A percentile compares a stretch with the other conserved stretches of the same genome.
Evolutionary conservation across 2,888 invertebrate genomes (phyloP).

Genomic region (Panzeria rudis): DNA sequence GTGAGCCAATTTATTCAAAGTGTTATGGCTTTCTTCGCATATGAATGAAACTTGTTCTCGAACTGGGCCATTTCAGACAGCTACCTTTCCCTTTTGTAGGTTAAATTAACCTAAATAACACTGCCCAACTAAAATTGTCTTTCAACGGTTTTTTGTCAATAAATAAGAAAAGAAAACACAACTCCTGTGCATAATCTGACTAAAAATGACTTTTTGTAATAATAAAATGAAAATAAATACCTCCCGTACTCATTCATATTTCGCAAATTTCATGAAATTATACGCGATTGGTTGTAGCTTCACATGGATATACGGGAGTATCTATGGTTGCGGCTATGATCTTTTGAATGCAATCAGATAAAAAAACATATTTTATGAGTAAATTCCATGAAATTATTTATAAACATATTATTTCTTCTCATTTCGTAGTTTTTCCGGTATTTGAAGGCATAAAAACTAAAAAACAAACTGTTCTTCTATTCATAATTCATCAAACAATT

Average conservation of each 20-base stretch:
- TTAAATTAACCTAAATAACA: background rate
- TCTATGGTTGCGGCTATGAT: conserved; percentile 26
- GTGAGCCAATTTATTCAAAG: too few relatives aligned
- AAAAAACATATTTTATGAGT: conserved; percentile 54
- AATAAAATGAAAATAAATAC: conserved; percentile 42
- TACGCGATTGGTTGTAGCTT: conserved; percentile 2
- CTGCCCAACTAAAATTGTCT: background rate
- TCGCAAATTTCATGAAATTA: background rate
- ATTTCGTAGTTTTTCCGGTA: conserved; percentile 56
- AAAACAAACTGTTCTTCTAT: conserved; percentile 37
- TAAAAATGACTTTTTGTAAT: conserved; percentile 23
- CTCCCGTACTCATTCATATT: conserved; percentile 51
- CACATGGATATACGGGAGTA: conserved; percentile 3
- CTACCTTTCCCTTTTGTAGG: background rate
- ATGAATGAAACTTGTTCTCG: background rate
- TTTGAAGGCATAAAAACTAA: conserved; percentile 56
- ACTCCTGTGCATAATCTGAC: too few relatives aligned
- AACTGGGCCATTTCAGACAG: too few relatives aligned
- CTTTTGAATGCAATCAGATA: conserved; percentile 64
- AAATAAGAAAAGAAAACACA: conserved; percentile 24
- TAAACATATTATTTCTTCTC: conserved; percentile 32
- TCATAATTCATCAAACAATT: conserved; percentile 65
- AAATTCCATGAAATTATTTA: conserved; percentile 67
- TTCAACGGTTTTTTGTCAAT: conserved; percentile 12
- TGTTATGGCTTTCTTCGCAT: too few relatives aligned